phyloP scores from a whole-genome alignment of 2,113 vertebrate species.

The Lophius piscatorius region DNA sequence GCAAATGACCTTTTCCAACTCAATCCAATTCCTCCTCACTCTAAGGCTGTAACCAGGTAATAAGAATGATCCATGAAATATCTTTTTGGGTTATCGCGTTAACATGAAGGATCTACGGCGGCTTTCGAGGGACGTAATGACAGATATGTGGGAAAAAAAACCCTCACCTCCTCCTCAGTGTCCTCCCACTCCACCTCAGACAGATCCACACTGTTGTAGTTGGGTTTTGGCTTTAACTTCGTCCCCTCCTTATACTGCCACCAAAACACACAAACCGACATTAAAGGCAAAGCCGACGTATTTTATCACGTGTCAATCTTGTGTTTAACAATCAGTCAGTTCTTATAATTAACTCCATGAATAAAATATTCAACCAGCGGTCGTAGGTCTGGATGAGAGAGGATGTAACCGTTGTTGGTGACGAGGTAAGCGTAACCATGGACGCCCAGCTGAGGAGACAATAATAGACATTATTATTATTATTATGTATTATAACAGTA shows the following conservation, averaged over 20 bases:
- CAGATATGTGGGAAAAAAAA: constrained; percentile 13
- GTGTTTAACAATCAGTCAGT: neutral
- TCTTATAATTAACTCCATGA: neutral
- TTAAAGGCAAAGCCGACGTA: neutral
- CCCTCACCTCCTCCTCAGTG: constrained; percentile 85
- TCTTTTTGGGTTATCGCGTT: too few relatives aligned
- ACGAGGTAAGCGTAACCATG: constrained; percentile 94
- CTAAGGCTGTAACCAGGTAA: too few relatives aligned
- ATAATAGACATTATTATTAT: neutral
- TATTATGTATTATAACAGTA: neutral
- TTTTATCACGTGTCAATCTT: too few relatives aligned
- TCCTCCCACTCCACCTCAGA: constrained; percentile 96
- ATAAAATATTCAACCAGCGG: constrained; percentile 83
- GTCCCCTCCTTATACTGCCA: constrained; percentile 92
- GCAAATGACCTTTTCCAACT: too few relatives aligned
- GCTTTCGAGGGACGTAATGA: too few relatives aligned
- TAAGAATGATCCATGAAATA: too few relatives aligned
- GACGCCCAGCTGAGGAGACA: constrained; percentile 85
- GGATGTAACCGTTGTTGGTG: constrained; percentile 96
- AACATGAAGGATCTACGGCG: too few relatives aligned
- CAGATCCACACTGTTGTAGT: constrained; percentile 96
- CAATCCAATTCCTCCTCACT: too few relatives aligned
- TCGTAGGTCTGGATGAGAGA: constrained; percentile 94
- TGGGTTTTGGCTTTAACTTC: constrained; percentile 92
- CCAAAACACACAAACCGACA: neutral